Evolutionary conservation across 2,113 vertebrate species (phyloP).

Genomic region (Melospiza georgiana): DNA sequence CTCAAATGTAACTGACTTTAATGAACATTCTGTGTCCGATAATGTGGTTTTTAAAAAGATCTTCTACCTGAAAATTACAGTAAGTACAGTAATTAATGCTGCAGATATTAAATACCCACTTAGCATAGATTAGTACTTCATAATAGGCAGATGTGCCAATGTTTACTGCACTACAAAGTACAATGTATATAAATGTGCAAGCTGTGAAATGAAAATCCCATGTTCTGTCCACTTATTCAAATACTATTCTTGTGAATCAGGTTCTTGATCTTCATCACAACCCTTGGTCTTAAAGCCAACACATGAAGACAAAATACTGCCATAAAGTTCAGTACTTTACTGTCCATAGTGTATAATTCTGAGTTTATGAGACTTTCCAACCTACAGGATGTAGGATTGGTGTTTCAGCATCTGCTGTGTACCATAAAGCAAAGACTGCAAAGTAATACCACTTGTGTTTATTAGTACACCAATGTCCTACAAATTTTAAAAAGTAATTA

Average conservation of each 20-base stretch:
- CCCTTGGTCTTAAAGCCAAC: slow-evolving; percentile 52
- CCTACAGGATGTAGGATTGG: slow-evolving; percentile 76
- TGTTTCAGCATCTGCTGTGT: slow-evolving; percentile 76
- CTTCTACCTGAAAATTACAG: slow-evolving; percentile 73
- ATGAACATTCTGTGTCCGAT: slow-evolving; percentile 67
- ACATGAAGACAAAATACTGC: slow-evolving; percentile 56
- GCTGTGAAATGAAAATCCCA: slow-evolving; percentile 60
- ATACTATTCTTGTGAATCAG: slow-evolving; percentile 27
- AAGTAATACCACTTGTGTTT: slow-evolving; percentile 61
- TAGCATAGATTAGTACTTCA: slow-evolving; percentile 61
- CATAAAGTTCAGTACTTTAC: slow-evolving; percentile 65
- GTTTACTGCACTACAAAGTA: slow-evolving; percentile 66
- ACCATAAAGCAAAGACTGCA: slow-evolving; percentile 72
- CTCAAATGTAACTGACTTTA: slow-evolving; percentile 72
- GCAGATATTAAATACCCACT: slow-evolving; percentile 68
- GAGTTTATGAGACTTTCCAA: slow-evolving; percentile 78
- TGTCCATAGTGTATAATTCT: slow-evolving; percentile 79
- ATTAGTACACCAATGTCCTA: slow-evolving; percentile 67
- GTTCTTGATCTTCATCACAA: slow-evolving; percentile 52
- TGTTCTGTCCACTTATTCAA: slow-evolving; percentile 42
- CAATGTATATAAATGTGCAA: slow-evolving; percentile 64
- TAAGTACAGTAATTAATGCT: slow-evolving; percentile 71
- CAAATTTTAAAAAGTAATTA: slow-evolving; percentile 60
- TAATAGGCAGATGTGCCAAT: slow-evolving; percentile 65
- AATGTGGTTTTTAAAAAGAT: slow-evolving; percentile 53